Evolutionary conservation across 2,113 vertebrate genomes (phyloP).

Genomic region (Paradoxurus hermaphroditus): DNA sequence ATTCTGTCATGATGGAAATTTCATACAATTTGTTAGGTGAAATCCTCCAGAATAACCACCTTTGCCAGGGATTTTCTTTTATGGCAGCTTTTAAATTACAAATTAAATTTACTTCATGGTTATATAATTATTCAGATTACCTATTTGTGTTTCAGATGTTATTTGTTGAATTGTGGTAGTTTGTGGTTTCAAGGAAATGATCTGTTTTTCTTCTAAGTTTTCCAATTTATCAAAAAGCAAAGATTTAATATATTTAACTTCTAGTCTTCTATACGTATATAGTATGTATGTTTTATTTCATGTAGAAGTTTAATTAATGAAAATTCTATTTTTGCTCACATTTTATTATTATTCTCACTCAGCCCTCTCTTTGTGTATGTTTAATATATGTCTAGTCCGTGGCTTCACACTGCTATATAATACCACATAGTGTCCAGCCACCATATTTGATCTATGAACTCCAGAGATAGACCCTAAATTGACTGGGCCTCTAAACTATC

Average conservation of each 20-base stretch:
- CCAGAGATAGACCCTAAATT: too few relatives aligned
- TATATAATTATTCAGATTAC: neutral
- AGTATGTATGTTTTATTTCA: neutral
- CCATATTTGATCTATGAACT: too few relatives aligned
- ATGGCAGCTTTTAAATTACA: neutral
- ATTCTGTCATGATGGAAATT: neutral
- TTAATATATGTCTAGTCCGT: neutral
- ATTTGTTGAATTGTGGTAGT: neutral
- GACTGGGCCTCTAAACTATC: too few relatives aligned
- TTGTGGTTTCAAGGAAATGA: neutral
- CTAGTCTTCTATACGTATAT: neutral
- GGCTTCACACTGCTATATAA: neutral
- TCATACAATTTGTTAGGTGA: neutral
- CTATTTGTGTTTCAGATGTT: neutral
- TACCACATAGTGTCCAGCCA: too few relatives aligned
- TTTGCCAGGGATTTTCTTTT: neutral
- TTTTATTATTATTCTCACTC: neutral
- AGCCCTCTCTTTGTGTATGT: neutral
- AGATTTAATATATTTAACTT: neutral
- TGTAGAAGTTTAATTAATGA: neutral
- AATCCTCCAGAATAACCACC: neutral
- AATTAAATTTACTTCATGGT: neutral
- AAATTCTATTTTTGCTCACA: neutral
- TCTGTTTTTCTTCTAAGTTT: neutral
- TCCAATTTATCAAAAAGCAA: neutral